A percentile compares a stretch with the other conserved stretches of the same genome.
These are phyloP conservation scores for Chymomyza costata DNA, from an alignment of 1,140 invertebrate species.

Conservation along the genomic window DNA sequence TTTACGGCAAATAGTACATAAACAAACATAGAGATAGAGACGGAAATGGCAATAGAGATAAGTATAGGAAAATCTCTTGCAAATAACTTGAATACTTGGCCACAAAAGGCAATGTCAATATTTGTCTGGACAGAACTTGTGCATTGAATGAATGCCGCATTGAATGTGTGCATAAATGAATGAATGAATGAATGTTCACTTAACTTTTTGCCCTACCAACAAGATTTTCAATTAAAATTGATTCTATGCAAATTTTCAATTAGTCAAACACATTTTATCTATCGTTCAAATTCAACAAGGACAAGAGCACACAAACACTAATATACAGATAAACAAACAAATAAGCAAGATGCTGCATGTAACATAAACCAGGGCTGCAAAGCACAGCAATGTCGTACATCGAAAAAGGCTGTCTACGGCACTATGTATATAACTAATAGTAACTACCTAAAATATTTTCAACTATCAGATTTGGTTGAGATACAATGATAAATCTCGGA, in stretches of 20 bases:
- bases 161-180: constrained; percentile 14
- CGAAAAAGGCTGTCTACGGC: no score
- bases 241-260: constrained; percentile 73
- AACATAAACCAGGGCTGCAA: no score
- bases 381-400: no score
- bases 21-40: constrained; percentile 7
- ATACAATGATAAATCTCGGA: no score
- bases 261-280: constrained; percentile 56
- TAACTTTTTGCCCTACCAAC: constrained; percentile 54
- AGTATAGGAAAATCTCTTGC: constrained; percentile 32
- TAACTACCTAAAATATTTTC: no score
- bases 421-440: no score
- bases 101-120: constrained; percentile 53
- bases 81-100: constrained; percentile 9
- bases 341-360: constrained; percentile 28
- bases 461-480: no score
- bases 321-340: constrained; percentile 17
- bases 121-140: constrained; percentile 38
- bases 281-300: constrained; percentile 10
- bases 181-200: constrained; percentile 53
- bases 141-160: constrained; percentile 18
- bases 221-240: constrained; percentile 71
- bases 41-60: no score
- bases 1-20: no score
- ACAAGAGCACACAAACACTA: constrained; percentile 18